phyloP scores from a whole-genome alignment of 2,113 vertebrate species.

The Hyperopisus bebe region DNA sequence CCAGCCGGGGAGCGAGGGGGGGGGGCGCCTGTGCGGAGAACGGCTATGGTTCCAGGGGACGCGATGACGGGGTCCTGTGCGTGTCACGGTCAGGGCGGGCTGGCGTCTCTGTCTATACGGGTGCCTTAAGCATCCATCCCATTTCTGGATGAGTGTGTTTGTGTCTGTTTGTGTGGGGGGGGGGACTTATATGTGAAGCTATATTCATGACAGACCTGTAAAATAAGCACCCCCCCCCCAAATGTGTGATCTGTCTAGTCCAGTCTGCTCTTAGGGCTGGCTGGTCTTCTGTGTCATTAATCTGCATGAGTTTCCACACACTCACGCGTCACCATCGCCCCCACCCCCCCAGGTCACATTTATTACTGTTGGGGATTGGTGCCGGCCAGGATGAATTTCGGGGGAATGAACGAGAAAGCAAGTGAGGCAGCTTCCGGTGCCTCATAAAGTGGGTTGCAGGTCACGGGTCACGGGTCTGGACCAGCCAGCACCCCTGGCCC shows the following conservation, averaged over 20 bases:
- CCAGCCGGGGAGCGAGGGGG: no score
- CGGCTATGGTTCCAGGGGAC: not conserved
- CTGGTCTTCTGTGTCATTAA: not conserved
- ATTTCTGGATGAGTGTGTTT: not conserved
- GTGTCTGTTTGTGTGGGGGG: not conserved
- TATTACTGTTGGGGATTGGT: not conserved
- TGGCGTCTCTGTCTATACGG: not conserved
- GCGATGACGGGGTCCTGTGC: not conserved
- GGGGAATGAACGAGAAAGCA: not conserved
- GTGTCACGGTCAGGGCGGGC: not conserved
- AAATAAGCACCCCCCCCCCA: not conserved
- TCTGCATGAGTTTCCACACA: not conserved
- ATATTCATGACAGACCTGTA: not conserved
- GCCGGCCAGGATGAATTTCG: not conserved
- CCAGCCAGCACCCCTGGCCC: not conserved
- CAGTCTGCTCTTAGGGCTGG: not conserved
- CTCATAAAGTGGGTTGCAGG: not conserved
- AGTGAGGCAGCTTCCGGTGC: not conserved
- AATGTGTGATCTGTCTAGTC: not conserved
- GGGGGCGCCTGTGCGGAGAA: not conserved
- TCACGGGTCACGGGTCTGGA: not conserved
- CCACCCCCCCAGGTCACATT: not conserved
- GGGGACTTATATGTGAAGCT: not conserved
- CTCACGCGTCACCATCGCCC: not conserved
- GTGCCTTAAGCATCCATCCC: not conserved